phyloP scores from a whole-genome alignment of 2,797 vertebrate genomes.

The Buceros bicornis region DNA sequence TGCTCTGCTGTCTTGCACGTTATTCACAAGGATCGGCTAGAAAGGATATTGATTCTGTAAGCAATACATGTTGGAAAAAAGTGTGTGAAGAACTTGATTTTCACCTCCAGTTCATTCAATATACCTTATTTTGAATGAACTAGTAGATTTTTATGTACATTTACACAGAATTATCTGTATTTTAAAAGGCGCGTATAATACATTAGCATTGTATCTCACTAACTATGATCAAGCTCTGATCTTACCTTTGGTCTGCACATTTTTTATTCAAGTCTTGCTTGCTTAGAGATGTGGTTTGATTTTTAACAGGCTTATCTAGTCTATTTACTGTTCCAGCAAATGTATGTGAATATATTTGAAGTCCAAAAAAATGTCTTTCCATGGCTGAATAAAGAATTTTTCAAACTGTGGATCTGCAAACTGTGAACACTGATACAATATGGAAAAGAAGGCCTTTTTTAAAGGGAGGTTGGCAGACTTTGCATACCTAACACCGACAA shows the following conservation, averaged over 20 bases:
- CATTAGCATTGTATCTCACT: neutral
- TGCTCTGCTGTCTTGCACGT: neutral
- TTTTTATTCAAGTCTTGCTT: neutral
- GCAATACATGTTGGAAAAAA: neutral
- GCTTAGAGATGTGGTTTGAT: neutral
- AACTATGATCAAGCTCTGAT: neutral
- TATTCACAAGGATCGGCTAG: neutral
- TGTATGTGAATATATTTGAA: neutral
- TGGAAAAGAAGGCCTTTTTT: neutral
- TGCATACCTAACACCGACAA: neutral
- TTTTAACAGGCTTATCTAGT: neutral
- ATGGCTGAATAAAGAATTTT: neutral
- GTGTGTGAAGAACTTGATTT: neutral
- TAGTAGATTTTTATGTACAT: neutral
- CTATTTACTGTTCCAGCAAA: neutral
- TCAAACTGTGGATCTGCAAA: neutral
- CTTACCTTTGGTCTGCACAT: fast-evolving
- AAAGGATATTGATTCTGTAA: neutral
- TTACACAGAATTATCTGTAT: neutral
- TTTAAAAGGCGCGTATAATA: neutral
- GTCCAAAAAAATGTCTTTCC: neutral
- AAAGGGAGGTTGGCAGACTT: neutral
- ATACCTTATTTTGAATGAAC: neutral
- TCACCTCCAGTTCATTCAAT: neutral
- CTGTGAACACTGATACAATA: neutral